Percentiles rank a stretch among this genome's conserved stretches.
phyloP scores from a whole-genome alignment of 2,888 invertebrate species.

The Petrophora chlorosata region DNA sequence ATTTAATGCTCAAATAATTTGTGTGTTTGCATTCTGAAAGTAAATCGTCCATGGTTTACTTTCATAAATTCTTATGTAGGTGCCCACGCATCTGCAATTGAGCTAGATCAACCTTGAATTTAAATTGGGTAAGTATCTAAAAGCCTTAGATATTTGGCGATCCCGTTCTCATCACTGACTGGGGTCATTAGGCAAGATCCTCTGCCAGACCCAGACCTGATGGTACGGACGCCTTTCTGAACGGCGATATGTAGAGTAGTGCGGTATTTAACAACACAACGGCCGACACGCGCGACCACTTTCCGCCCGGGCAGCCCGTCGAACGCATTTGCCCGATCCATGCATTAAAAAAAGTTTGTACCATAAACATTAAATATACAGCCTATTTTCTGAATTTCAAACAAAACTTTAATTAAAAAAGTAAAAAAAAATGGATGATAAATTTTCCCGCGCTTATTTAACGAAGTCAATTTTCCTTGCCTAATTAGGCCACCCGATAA shows the following conservation, averaged over 20 bases:
- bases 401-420: background rate
- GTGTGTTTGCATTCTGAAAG: background rate
- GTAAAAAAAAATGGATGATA: background rate
- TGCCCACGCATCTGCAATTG: background rate
- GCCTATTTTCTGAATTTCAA: background rate
- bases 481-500: conserved; percentile 39
- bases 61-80: conserved; percentile 8
- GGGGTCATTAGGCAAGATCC: conserved; percentile 24
- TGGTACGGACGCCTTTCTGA: conserved; percentile 52
- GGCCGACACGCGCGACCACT: conserved; percentile 73
- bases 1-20: too few species aligned
- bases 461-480: conserved; percentile 42
- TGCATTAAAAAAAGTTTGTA: conserved; percentile 53
- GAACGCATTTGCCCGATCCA: conserved; percentile 63
- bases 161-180: conserved; percentile 14
- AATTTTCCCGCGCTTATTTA: conserved; percentile 17
- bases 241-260: conserved; percentile 75
- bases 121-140: conserved; percentile 14
- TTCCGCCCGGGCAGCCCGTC: conserved; percentile 63
- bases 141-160: conserved; percentile 6
- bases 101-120: conserved; percentile 27
- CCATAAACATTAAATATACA: conserved; percentile 6
- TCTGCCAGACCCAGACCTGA: conserved; percentile 12
- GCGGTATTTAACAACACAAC: conserved; percentile 78
- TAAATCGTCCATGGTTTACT: background rate